Conservation (phyloP, 1,140 invertebrate species). For the Lysiphlebus fabarum region DNA sequence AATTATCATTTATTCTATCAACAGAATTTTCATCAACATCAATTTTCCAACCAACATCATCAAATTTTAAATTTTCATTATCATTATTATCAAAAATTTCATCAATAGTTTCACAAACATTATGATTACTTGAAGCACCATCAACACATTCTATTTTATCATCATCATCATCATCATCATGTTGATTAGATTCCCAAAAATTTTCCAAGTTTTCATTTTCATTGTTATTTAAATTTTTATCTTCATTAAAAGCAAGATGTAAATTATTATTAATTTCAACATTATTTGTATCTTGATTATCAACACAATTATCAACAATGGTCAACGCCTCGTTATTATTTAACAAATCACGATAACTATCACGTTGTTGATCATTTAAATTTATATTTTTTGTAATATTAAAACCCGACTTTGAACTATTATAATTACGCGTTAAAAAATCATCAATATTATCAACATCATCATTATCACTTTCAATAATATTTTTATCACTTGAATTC, state of each 20-base stretch:
- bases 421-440: conserved; percentile 15
- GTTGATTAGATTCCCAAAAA: no score
- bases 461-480: conserved; percentile 22
- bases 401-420: conserved; percentile 7
- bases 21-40: neutral
- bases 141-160: neutral
- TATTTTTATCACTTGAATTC: conserved; percentile 19
- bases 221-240: no score
- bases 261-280: no score
- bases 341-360: conserved; percentile 13
- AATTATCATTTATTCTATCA: neutral
- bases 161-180: neutral
- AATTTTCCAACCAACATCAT: neutral
- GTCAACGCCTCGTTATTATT: conserved; percentile 15
- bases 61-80: conserved; percentile 3
- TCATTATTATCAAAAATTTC: conserved; percentile 18
- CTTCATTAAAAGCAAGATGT: no score
- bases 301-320: neutral
- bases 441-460: conserved; percentile 16
- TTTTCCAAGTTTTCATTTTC: no score
- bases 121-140: no score
- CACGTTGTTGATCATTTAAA: conserved; percentile 13
- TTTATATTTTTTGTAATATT: neutral
- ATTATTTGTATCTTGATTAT: neutral
- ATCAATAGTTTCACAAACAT: neutral